Percentiles rank a stretch among this genome's conserved stretches.
phyloP scores from a whole-genome alignment of 1,140 invertebrate genomes.

The Drosophila fuyamai region DNA sequence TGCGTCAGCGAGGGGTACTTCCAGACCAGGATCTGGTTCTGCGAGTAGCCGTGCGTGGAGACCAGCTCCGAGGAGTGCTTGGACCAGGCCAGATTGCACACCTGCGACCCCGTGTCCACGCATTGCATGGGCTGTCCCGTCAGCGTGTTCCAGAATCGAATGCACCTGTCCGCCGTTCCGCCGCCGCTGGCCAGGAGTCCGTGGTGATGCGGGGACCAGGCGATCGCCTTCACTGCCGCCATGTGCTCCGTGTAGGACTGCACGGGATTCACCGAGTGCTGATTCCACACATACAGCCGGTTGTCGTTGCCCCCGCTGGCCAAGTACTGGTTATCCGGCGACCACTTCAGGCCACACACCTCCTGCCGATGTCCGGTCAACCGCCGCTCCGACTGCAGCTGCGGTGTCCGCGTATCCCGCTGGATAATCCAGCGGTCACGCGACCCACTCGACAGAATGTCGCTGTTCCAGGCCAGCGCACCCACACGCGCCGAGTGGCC shows the following conservation, averaged over 20 bases:
- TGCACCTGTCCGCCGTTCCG: conserved; percentile 98
- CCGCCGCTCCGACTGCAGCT: conserved; percentile 90
- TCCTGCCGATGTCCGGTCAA: conserved; percentile 98
- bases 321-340: conserved; percentile 98
- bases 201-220: conserved; percentile 99
- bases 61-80: conserved; percentile 99
- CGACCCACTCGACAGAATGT: conserved; percentile 98
- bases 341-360: conserved; percentile 99
- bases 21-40: conserved; percentile 99
- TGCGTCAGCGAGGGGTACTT: conserved; percentile 98
- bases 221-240: conserved; percentile 99
- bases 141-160: conserved; percentile 99
- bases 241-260: conserved; percentile 99
- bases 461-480: conserved; percentile 99
- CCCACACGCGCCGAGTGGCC: conserved; percentile 97
- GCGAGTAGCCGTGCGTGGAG: conserved; percentile 99
- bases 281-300: conserved; percentile 98
- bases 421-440: conserved; percentile 97
- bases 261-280: conserved; percentile 93
- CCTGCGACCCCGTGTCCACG: conserved; percentile 99
- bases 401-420: conserved; percentile 96
- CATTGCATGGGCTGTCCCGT: conserved; percentile 99
- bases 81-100: conserved; percentile 99
- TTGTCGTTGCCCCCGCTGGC: conserved; percentile 99
- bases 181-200: conserved; percentile 98